These are phyloP conservation scores for Papilio aristodemus DNA, from an alignment of 1,140 invertebrate genomes.

Conservation along the genomic window DNA sequence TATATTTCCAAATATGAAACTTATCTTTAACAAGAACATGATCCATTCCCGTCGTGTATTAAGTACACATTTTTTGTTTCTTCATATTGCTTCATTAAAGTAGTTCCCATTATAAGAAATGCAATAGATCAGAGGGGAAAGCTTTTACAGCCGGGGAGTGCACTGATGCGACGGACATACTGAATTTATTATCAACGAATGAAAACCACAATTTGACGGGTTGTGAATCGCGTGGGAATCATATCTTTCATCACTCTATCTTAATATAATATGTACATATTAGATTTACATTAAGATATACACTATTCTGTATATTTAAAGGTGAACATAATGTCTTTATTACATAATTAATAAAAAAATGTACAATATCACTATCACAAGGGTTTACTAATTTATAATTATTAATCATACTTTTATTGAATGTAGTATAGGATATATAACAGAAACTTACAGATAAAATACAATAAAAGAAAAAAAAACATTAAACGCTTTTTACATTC, in stretches of 20 bases:
- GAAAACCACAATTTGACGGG: conserved; percentile 66
- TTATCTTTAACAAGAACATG: conserved; percentile 6
- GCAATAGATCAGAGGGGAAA: conserved; percentile 42
- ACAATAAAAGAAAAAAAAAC: no score
- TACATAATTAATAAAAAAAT: no score
- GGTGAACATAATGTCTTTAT: no score
- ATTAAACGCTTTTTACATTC: no score
- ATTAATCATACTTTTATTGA: no score
- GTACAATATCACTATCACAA: no score
- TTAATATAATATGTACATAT: neutral
- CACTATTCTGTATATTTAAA: neutral
- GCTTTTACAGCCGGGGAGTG: conserved; percentile 52
- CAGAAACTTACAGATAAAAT: no score
- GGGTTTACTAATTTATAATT: no score
- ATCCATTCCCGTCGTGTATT: neutral
- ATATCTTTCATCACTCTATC: conserved; percentile 45
- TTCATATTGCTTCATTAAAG: conserved; percentile 28
- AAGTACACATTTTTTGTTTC: conserved; percentile 19
- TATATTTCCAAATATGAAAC: neutral
- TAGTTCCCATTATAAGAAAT: conserved; percentile 38
- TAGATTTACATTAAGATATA: no score
- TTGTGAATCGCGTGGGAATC: conserved; percentile 62
- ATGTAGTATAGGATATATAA: no score
- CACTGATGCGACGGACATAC: conserved; percentile 68
- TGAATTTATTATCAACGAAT: conserved; percentile 65